These are phyloP conservation scores for Glaucopsyche alexis DNA, from an alignment of 2,888 invertebrate species.

Conservation along the genomic window DNA sequence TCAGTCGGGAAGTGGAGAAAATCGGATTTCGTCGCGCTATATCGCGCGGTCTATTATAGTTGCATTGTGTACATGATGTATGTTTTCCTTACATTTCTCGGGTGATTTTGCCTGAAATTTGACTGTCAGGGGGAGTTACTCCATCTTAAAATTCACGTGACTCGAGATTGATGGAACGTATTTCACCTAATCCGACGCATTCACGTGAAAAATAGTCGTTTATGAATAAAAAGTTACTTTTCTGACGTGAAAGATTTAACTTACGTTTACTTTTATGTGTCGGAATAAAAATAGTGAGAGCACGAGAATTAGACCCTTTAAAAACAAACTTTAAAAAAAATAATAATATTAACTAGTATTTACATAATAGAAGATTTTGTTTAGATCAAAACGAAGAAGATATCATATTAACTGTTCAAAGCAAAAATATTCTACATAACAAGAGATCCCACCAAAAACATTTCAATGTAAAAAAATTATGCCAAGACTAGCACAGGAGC, in stretches of 20 bases:
- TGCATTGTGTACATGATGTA: slow-evolving; percentile 71
- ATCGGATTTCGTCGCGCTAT: slow-evolving; percentile 64
- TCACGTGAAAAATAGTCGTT: slow-evolving; percentile 41
- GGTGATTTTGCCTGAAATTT: slow-evolving; percentile 58
- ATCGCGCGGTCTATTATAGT: slow-evolving; percentile 57
- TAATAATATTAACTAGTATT: too few relatives aligned
- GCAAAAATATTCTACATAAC: too few relatives aligned
- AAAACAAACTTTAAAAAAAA: too few relatives aligned
- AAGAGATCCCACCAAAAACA: too few relatives aligned
- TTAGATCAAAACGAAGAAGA: too few relatives aligned
- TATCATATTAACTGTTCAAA: too few relatives aligned
- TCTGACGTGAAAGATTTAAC: neutral
- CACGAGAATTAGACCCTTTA: too few relatives aligned
- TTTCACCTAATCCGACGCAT: slow-evolving; percentile 44
- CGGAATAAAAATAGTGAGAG: neutral
- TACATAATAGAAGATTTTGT: too few relatives aligned
- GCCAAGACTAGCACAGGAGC: too few relatives aligned
- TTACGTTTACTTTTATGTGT: neutral
- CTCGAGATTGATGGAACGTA: slow-evolving; percentile 63
- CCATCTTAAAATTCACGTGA: slow-evolving; percentile 54
- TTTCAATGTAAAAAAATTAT: too few relatives aligned
- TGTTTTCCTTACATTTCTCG: slow-evolving; percentile 66
- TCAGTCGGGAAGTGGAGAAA: slow-evolving; percentile 61
- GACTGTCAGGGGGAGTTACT: slow-evolving; percentile 58
- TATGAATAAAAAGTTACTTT: slow-evolving; percentile 32